Evolutionary conservation across 1,140 invertebrate species (phyloP).

Genomic region (Teleogryllus occipitalis): DNA sequence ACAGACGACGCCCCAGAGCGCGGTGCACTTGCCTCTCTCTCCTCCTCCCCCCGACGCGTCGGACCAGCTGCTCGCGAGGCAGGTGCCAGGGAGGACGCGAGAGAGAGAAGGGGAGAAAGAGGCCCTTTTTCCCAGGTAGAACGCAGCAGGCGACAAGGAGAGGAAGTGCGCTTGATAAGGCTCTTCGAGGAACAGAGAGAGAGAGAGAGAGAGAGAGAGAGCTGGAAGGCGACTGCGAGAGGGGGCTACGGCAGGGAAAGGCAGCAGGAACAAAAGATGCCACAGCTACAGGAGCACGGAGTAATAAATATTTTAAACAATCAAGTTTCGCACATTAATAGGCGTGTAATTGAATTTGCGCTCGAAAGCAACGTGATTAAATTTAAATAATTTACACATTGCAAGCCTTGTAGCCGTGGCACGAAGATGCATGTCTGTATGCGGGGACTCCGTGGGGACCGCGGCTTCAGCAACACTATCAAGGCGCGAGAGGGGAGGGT

Average conservation of each 20-base stretch:
- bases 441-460: background rate
- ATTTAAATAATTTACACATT: slow-evolving; percentile 23
- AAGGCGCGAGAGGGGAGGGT: slow-evolving; percentile 3
- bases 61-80: background rate
- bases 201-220: background rate
- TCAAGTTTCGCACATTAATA: slow-evolving; percentile 25
- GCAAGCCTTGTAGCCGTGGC: background rate
- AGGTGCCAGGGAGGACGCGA: background rate
- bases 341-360: slow-evolving; percentile 24
- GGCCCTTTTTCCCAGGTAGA: no score
- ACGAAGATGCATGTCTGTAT: slow-evolving; percentile 22
- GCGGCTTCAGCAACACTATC: slow-evolving; percentile 11
- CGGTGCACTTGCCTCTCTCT: background rate
- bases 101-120: no score
- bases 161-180: no score
- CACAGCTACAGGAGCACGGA: slow-evolving; percentile 12
- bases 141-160: no score
- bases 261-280: slow-evolving; percentile 17
- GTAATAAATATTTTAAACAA: slow-evolving; percentile 25
- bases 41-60: no score
- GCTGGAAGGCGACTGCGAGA: background rate
- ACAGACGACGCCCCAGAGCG: background rate
- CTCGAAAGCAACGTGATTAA: slow-evolving; percentile 23
- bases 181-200: background rate
- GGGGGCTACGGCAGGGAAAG: background rate